Percentiles rank a stretch among this genome's conserved stretches.
Evolutionary conservation across 2,797 vertebrate genomes (phyloP).

Genomic region (Leptoclinus maculatus): DNA sequence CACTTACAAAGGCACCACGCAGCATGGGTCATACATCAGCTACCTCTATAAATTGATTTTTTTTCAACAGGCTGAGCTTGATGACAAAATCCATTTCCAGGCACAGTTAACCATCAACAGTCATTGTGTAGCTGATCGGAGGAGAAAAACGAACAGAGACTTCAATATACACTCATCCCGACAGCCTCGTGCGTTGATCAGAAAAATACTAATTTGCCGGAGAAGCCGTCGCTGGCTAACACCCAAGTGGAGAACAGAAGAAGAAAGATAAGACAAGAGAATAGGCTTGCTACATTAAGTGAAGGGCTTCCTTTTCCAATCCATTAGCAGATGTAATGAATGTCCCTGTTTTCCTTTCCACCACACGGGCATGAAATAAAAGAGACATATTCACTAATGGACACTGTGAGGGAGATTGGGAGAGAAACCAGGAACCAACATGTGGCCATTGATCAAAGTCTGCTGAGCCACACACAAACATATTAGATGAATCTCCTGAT

Average conservation of each 20-base stretch:
- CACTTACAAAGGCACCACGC: conserved; percentile 20
- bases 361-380: conserved; percentile 21
- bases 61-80: conserved; percentile 55
- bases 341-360: conserved; percentile 42
- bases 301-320: conserved; percentile 61
- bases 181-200: background rate
- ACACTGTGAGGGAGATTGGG: conserved; percentile 29
- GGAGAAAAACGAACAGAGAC: conserved; percentile 38
- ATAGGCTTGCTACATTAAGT: conserved; percentile 30
- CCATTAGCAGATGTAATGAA: conserved; percentile 73
- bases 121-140: conserved; percentile 50
- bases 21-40: conserved; percentile 62
- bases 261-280: conserved; percentile 29
- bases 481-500: conserved; percentile 16
- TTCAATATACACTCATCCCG: conserved; percentile 35
- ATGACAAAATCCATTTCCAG: conserved; percentile 62
- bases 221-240: conserved; percentile 9
- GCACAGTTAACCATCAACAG: conserved; percentile 38
- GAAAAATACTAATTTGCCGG: conserved; percentile 24
- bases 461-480: conserved; percentile 48
- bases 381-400: conserved; percentile 66
- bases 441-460: conserved; percentile 55
- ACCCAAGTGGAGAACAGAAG: conserved; percentile 19
- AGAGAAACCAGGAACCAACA: conserved; percentile 28
- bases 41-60: conserved; percentile 58